Percentiles rank a stretch among this genome's conserved stretches.
These are phyloP conservation scores for Syngnathus floridae DNA, from an alignment of 2,113 vertebrate species.

Conservation along the genomic window DNA sequence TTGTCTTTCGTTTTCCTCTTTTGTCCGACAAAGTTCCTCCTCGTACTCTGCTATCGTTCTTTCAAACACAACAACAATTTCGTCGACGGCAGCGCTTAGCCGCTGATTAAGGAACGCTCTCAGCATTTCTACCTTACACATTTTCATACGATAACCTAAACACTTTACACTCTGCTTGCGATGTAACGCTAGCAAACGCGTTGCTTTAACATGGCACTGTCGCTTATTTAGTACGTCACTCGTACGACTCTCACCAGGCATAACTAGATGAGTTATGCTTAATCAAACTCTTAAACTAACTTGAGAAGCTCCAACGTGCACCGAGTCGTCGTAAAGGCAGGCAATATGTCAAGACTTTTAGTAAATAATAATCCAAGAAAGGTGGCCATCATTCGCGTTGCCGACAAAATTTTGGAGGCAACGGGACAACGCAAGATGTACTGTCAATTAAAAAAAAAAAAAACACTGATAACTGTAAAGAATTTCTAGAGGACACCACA, in stretches of 20 bases:
- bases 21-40: conserved; percentile 1
- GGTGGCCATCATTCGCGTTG: too few relatives aligned
- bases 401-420: too few relatives aligned
- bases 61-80: conserved; percentile 1
- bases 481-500: too few relatives aligned
- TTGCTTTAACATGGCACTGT: neutral
- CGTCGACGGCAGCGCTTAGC: neutral
- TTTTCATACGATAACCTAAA: neutral
- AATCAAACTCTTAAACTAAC: neutral
- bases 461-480: too few relatives aligned
- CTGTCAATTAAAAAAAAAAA: too few relatives aligned
- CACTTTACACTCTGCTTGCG: neutral
- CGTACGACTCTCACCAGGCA: neutral
- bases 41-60: neutral
- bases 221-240: neutral
- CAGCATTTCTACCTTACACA: neutral
- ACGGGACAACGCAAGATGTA: too few relatives aligned
- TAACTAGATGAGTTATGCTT: neutral
- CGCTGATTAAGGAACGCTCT: conserved; percentile 1
- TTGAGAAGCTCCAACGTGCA: neutral
- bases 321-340: neutral
- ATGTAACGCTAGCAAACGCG: neutral
- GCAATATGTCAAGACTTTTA: too few relatives aligned
- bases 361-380: too few relatives aligned
- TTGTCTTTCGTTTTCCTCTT: conserved; percentile 2